Evolutionary conservation across 2,797 vertebrate genomes (phyloP).

Genomic region (Merluccius polli): DNA sequence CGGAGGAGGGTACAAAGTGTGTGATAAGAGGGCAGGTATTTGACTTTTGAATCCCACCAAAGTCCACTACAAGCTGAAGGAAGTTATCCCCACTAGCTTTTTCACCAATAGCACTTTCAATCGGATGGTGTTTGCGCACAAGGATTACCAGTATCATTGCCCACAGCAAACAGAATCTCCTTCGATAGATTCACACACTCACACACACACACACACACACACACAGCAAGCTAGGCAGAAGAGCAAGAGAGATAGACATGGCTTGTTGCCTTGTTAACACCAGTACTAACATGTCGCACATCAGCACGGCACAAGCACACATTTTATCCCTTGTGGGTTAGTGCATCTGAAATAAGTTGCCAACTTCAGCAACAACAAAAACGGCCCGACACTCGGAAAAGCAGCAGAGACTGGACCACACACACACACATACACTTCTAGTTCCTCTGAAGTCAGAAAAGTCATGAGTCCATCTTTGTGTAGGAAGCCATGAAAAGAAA

Average conservation of each 20-base stretch:
- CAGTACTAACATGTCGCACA: constrained; percentile 32
- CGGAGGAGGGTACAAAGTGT: background rate
- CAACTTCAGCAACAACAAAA: constrained; percentile 43
- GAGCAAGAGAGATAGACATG: background rate
- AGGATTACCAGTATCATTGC: constrained; percentile 47
- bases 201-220: constrained; percentile 38
- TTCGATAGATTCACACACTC: constrained; percentile 31
- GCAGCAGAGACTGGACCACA: constrained; percentile 21
- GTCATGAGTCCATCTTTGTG: constrained; percentile 17
- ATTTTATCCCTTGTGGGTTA: constrained; percentile 47
- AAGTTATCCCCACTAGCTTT: background rate
- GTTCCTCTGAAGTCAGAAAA: constrained; percentile 40
- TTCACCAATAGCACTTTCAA: constrained; percentile 38
- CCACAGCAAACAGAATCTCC: constrained; percentile 50
- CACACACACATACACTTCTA: constrained; percentile 36
- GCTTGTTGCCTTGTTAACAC: background rate
- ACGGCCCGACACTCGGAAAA: constrained; percentile 43
- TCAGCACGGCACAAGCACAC: constrained; percentile 47
- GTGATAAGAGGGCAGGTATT: constrained; percentile 6
- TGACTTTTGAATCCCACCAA: constrained; percentile 24
- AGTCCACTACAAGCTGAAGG: constrained; percentile 30
- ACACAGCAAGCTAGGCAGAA: constrained; percentile 13
- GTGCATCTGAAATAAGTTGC: constrained; percentile 53
- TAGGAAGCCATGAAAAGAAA: constrained; percentile 24
- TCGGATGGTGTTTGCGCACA: constrained; percentile 48